These are phyloP conservation scores for Griposia aprilina DNA, from an alignment of 2,888 invertebrate species.

Conservation along the genomic window DNA sequence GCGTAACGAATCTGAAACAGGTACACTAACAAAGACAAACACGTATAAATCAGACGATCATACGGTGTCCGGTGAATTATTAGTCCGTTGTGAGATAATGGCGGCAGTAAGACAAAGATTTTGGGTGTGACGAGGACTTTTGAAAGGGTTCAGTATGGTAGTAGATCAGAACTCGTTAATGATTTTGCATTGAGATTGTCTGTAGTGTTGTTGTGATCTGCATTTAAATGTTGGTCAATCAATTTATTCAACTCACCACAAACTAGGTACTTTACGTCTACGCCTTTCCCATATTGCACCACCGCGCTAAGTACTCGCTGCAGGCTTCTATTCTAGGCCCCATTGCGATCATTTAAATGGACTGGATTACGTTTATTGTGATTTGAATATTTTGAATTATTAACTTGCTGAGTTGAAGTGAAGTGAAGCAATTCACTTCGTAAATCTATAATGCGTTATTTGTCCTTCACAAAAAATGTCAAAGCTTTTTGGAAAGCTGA, in stretches of 20 bases:
- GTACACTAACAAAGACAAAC: constrained; percentile 62
- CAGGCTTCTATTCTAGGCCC: neutral
- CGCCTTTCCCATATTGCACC: no score
- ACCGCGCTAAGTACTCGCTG: neutral
- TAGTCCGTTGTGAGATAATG: constrained; percentile 74
- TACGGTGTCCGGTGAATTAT: constrained; percentile 74
- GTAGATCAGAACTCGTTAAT: neutral
- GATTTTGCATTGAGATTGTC: neutral
- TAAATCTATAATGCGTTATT: neutral
- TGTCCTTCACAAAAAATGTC: neutral
- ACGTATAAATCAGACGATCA: constrained; percentile 74
- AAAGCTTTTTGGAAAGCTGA: neutral
- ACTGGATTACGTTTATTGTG: neutral
- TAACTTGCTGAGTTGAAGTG: neutral
- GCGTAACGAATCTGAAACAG: constrained; percentile 54
- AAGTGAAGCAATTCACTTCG: neutral
- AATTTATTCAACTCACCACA: neutral
- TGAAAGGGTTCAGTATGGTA: constrained; percentile 61
- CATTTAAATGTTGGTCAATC: neutral
- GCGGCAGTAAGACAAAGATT: constrained; percentile 77
- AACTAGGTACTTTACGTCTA: neutral
- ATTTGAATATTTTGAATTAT: neutral
- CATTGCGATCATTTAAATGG: neutral
- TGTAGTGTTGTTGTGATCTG: neutral
- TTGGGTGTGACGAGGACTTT: constrained; percentile 27